Percentiles rank a stretch among this genome's conserved stretches.
phyloP scores from a whole-genome alignment of 2,888 invertebrate genomes.

The Automeris io region DNA sequence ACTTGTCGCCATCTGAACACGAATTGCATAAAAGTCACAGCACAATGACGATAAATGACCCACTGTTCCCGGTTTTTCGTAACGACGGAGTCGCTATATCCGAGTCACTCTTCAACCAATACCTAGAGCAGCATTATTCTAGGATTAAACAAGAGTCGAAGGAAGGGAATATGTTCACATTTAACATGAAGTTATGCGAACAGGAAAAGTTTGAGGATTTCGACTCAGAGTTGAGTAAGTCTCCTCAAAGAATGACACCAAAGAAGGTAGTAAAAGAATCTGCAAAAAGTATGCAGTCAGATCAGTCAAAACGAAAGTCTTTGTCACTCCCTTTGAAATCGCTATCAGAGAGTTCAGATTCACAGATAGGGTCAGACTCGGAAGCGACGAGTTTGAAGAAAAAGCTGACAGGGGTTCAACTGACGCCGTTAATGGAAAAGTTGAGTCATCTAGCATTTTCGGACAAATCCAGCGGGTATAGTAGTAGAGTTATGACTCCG shows the following conservation, averaged over 20 bases:
- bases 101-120: conserved; percentile 82
- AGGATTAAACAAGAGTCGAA: conserved; percentile 68
- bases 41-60: conserved; percentile 86
- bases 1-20: conserved; percentile 43
- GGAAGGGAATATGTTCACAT: conserved; percentile 62
- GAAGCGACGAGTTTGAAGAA: conserved; percentile 62
- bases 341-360: conserved; percentile 62
- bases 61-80: conserved; percentile 85
- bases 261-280: conserved; percentile 58
- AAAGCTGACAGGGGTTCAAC: conserved; percentile 81
- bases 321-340: conserved; percentile 86
- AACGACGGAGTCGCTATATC: conserved; percentile 84
- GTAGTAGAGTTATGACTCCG: conserved; percentile 82
- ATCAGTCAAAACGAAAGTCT: conserved; percentile 72
- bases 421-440: conserved; percentile 90
- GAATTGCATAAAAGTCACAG: conserved; percentile 52
- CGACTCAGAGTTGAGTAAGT: conserved; percentile 59
- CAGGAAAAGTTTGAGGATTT: conserved; percentile 69
- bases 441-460: conserved; percentile 83
- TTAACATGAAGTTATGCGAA: conserved; percentile 52
- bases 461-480: conserved; percentile 82
- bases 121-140: conserved; percentile 80
- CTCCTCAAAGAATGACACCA: conserved; percentile 62
- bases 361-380: conserved; percentile 45
- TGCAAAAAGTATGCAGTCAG: conserved; percentile 39